Base-by-base conservation (phyloP, 2,888 invertebrate genomes). In the Sialis fuliginosa region DNA sequence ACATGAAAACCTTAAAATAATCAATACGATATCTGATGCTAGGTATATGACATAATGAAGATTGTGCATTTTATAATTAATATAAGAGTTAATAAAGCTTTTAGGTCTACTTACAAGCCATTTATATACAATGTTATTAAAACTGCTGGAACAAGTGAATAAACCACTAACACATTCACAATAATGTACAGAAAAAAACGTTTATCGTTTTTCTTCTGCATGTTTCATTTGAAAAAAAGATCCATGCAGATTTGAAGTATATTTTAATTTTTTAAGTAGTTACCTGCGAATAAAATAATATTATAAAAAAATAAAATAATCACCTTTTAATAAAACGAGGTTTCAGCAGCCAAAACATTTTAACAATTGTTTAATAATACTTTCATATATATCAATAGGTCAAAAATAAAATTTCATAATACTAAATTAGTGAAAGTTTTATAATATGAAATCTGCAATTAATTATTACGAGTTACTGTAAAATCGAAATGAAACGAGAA, bases 271-370 rank as follows among this genome's bases (percentile, higher is more conserved):
- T n/a, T n/a, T n/a, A n/a, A n/a, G n/a, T 37, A 10, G 6, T 10
- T n/a, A 42, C 42, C 42, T 42, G 31, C 32, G 42, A 22, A 42
- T 13, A 42, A 8, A 42, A 42, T 31, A 32, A 39, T 46, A 48
- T 22, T 50, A 44, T 35, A 32, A 32, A 49, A n/a, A 42, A 42
- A 49, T 42, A 44, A 45, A 45, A 45, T 33, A 45, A 48, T 48
- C 50, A 54, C 54, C 54, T 53, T 52, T 48, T 54, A 13, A 54
- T 48, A 46, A 53, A 53, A 45, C 54, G 52, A 13, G 51, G 45
- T 49, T 54, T 54, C 35, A 47, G 44, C 32, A 52, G 22, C 22
- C 22, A 22, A 22, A 22, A 22, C 22, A 22, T 22, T 22, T 22
- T 22, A 22, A 22, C 22, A 22, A 22, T 22, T 22, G 22, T 22